A percentile compares a stretch with the other conserved stretches of the same genome.
Evolutionary conservation across 2,888 invertebrate species (phyloP).

Genomic region (Drosophila buzzatii): DNA sequence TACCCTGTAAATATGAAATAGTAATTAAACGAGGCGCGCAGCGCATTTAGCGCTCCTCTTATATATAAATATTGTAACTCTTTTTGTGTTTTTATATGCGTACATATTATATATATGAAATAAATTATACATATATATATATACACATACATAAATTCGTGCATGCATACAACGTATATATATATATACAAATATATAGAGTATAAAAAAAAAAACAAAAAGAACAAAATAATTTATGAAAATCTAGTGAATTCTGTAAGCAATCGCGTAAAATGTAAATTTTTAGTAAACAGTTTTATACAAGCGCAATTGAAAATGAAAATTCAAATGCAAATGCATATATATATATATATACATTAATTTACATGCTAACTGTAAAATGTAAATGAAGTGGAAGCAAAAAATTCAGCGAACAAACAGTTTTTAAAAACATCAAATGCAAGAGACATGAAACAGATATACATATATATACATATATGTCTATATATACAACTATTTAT

Average conservation of each 20-base stretch:
- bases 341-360: conserved; percentile 8
- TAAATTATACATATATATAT: conserved; percentile 1
- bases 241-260: conserved; percentile 62
- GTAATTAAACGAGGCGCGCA: conserved; percentile 3
- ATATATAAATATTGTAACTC: conserved; percentile 78
- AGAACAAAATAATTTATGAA: conserved; percentile 14
- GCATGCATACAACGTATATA: conserved; percentile 23
- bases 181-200: conserved; percentile 27
- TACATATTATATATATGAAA: conserved; percentile 10
- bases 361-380: conserved; percentile 37
- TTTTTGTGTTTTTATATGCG: conserved; percentile 48
- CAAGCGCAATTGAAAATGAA: conserved; percentile 25
- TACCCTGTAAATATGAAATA: conserved; percentile 49
- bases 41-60: conserved; percentile 39
- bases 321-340: background rate
- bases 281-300: conserved; percentile 71
- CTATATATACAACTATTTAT: conserved; percentile 4
- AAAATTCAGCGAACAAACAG: conserved; percentile 19
- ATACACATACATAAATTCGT: conserved; percentile 11
- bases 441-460: conserved; percentile 26
- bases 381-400: background rate
- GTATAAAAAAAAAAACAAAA: background rate
- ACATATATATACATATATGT: conserved; percentile 28
- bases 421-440: conserved; percentile 48
- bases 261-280: conserved; percentile 70